Conservation (phyloP, 2,797 vertebrate genomes). For the Gastrophryne carolinensis region DNA sequence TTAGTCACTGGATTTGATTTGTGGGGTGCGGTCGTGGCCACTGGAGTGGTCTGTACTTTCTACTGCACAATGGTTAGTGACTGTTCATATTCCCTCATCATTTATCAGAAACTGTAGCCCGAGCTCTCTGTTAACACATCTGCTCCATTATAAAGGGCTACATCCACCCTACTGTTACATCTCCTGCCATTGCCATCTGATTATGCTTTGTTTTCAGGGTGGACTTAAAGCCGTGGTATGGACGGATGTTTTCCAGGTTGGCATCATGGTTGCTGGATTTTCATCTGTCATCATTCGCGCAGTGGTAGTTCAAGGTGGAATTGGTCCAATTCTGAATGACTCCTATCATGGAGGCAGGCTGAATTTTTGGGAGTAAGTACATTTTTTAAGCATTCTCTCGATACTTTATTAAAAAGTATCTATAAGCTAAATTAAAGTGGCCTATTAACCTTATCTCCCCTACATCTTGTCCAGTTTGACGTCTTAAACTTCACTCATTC, state of each 20-base stretch:
- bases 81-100: too few relatives aligned
- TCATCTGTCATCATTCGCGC: slow-evolving; percentile 71
- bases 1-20: slow-evolving; percentile 88
- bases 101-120: too few relatives aligned
- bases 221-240: slow-evolving; percentile 82
- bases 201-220: slow-evolving; percentile 68
- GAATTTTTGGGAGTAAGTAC: slow-evolving; percentile 74
- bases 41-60: slow-evolving; percentile 91
- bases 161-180: too few relatives aligned
- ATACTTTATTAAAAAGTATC: too few relatives aligned
- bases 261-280: slow-evolving; percentile 77
- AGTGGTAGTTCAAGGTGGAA: slow-evolving; percentile 68
- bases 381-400: too few relatives aligned
- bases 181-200: too few relatives aligned
- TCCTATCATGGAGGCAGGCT: slow-evolving; percentile 73
- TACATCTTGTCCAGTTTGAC: too few relatives aligned
- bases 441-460: too few relatives aligned
- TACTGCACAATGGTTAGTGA: slow-evolving; percentile 93
- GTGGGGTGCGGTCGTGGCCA: slow-evolving; percentile 90
- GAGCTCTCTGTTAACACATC: too few relatives aligned
- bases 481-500: too few relatives aligned
- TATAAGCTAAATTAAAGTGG: too few relatives aligned
- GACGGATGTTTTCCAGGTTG: slow-evolving; percentile 81
- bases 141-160: too few relatives aligned
- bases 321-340: slow-evolving; percentile 68